Percentiles rank a stretch among this genome's conserved stretches.
Evolutionary conservation across 2,113 vertebrate genomes (phyloP).

Genomic region (Paraplagusia blochii): DNA sequence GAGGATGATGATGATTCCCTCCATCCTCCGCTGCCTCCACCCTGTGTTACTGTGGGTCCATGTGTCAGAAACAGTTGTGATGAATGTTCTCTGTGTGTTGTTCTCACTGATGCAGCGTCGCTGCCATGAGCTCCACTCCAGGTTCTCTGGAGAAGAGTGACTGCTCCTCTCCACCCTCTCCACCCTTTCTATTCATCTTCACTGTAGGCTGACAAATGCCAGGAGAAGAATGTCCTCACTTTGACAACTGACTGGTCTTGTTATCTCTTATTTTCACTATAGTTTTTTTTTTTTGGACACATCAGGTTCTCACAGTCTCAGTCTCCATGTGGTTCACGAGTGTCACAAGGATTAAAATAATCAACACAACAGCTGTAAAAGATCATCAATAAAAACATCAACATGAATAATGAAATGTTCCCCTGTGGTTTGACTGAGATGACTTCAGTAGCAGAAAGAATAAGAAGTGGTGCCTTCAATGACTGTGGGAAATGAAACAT

Average conservation of each 20-base stretch:
- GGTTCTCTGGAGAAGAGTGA: slow-evolving; percentile 35
- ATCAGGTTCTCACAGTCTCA: too few species aligned
- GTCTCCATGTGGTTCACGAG: too few species aligned
- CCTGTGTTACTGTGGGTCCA: slow-evolving; percentile 33
- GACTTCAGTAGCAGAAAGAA: too few species aligned
- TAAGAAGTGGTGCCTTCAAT: too few species aligned
- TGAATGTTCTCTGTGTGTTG: slow-evolving; percentile 17
- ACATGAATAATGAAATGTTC: too few species aligned
- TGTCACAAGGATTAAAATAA: too few species aligned
- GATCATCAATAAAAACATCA: too few species aligned
- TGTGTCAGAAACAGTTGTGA: slow-evolving; percentile 9
- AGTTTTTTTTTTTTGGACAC: not conserved
- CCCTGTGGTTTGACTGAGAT: too few species aligned
- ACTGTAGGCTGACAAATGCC: slow-evolving; percentile 30
- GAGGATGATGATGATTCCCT: slow-evolving; percentile 17
- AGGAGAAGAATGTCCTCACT: slow-evolving; percentile 7
- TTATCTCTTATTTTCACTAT: not conserved
- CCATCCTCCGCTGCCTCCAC: slow-evolving; percentile 7
- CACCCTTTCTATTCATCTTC: slow-evolving; percentile 43
- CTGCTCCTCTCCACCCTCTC: slow-evolving; percentile 25
- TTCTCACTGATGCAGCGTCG: slow-evolving; percentile 8
- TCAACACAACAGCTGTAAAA: too few species aligned
- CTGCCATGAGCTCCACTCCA: slow-evolving; percentile 15
- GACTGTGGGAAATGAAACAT: too few species aligned
- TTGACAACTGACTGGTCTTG: slow-evolving; percentile 15